phyloP scores from a whole-genome alignment of 2,113 vertebrate species.

The Uropsilus gracilis region DNA sequence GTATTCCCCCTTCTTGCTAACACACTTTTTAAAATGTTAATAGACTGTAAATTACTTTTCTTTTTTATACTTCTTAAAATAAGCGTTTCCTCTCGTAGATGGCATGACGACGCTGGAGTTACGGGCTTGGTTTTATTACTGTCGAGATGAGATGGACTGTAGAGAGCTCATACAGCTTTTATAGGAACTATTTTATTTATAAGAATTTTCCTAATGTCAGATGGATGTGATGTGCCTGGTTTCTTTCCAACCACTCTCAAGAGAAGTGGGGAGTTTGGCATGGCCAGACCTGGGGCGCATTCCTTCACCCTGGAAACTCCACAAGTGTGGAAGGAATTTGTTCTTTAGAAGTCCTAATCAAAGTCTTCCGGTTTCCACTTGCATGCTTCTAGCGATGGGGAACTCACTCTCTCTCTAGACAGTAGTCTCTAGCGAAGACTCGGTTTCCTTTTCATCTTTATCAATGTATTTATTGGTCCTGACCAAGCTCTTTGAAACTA shows the following conservation, averaged over 20 bases:
- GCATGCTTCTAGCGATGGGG: background rate
- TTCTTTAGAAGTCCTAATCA: rapidly evolving
- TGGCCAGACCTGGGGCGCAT: background rate
- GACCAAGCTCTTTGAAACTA: background rate
- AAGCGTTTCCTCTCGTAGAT: constrained; percentile 74
- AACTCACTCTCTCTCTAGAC: background rate
- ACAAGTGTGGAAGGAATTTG: too few relatives aligned
- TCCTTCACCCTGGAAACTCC: background rate
- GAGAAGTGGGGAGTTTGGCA: background rate
- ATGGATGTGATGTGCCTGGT: constrained; percentile 81
- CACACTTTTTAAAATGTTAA: constrained; percentile 77
- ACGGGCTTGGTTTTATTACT: constrained; percentile 74
- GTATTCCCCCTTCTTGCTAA: constrained; percentile 34
- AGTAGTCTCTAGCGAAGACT: background rate
- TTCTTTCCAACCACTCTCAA: constrained; percentile 53
- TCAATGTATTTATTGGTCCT: background rate
- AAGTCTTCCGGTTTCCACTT: background rate
- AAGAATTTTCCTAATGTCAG: constrained; percentile 86
- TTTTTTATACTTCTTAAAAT: constrained; percentile 79
- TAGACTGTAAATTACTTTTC: constrained; percentile 78
- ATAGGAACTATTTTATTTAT: constrained; percentile 88
- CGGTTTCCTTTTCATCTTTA: background rate
- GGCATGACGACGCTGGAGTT: constrained; percentile 65
- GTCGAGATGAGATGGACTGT: constrained; percentile 79
- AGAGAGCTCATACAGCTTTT: constrained; percentile 84